Conservation (phyloP, 2,797 vertebrate species). For the Capromys pilorides region DNA sequence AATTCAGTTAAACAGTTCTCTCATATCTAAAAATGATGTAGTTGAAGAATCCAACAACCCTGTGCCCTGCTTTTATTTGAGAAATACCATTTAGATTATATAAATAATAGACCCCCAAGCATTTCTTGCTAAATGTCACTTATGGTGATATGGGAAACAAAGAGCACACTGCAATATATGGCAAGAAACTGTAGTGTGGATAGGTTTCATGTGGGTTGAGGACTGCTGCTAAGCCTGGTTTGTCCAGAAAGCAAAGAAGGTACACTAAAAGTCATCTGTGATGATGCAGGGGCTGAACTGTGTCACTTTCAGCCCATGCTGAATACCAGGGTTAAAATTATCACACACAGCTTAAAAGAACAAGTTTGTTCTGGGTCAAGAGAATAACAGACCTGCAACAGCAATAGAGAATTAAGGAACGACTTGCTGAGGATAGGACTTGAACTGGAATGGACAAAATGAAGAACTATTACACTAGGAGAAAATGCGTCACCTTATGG, state of each 20-base stretch:
- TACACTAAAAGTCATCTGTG: not conserved
- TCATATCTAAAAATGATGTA: conserved; percentile 19
- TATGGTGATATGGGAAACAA: not conserved
- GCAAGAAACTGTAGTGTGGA: not conserved
- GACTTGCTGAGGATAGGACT: not conserved
- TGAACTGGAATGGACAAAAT: not conserved
- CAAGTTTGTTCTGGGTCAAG: not conserved
- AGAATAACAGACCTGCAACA: not conserved
- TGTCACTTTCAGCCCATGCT: not conserved
- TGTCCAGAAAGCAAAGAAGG: conserved; percentile 11
- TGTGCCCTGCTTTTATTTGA: conserved; percentile 22
- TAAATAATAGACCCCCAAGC: not conserved
- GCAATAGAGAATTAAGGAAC: not conserved
- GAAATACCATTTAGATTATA: not conserved
- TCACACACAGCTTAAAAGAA: not conserved
- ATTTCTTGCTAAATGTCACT: conserved; percentile 34
- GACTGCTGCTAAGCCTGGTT: not conserved
- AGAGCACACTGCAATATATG: not conserved
- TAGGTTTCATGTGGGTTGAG: not conserved
- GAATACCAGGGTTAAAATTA: conserved; percentile 17
- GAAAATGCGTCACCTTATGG: not conserved
- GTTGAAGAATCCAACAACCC: not conserved
- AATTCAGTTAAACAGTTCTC: conserved; percentile 14
- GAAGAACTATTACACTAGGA: not conserved
- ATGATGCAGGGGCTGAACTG: not conserved